Evolutionary conservation across 2,113 vertebrate species (phyloP).

Genomic region (Stercorarius parasiticus): DNA sequence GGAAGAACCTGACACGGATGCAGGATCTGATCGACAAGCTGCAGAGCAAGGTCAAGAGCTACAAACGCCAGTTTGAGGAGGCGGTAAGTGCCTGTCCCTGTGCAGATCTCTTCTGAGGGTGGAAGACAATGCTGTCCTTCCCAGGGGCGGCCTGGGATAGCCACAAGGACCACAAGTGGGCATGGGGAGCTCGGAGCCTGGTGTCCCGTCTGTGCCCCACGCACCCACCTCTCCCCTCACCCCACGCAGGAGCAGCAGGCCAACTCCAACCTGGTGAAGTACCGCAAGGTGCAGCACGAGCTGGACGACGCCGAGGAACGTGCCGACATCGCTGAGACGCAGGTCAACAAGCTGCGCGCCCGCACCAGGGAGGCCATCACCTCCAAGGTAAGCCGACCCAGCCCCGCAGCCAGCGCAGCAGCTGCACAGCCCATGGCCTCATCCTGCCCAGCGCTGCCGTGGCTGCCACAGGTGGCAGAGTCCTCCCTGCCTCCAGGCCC

Average conservation of each 20-base stretch:
- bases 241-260: conserved; percentile 84
- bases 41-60: conserved; percentile 94
- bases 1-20: conserved; percentile 91
- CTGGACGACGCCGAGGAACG: conserved; percentile 89
- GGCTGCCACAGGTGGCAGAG: neutral
- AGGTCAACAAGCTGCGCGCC: conserved; percentile 87
- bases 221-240: neutral
- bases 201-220: rapidly evolving
- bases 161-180: rapidly evolving
- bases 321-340: conserved; percentile 85
- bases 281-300: conserved; percentile 88
- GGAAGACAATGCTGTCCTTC: neutral
- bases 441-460: rapidly evolving
- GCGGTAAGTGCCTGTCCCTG: conserved; percentile 77
- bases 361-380: conserved; percentile 73
- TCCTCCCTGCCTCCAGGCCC: rapidly evolving
- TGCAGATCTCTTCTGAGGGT: rapidly evolving
- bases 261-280: conserved; percentile 82
- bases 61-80: conserved; percentile 90
- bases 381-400: conserved; percentile 72
- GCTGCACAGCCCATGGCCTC: rapidly evolving
- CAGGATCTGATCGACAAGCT: conserved; percentile 92
- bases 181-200: rapidly evolving
- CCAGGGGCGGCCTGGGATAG: neutral
- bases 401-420: neutral